Conservation (phyloP, 2,888 invertebrate genomes). For the Ophion ventricosus region DNA sequence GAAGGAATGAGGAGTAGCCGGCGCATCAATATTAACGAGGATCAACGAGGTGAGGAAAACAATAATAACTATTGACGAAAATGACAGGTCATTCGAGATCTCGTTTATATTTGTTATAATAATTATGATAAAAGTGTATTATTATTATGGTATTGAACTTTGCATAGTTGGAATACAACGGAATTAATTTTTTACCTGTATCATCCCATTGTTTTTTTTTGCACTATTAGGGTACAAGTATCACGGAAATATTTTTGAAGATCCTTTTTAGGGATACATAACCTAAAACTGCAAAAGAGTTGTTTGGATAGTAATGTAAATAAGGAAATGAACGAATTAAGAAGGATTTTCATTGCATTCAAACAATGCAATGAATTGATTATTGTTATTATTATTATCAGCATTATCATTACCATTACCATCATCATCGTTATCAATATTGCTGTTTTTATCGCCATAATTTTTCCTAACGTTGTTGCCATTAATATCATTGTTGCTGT, state of each 20-base stretch:
- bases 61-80: conserved; percentile 1
- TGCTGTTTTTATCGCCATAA: not conserved
- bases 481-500: too few species aligned
- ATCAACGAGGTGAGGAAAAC: conserved; percentile 15
- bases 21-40: conserved; percentile 14
- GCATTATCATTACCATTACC: not conserved
- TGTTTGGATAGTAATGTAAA: too few species aligned
- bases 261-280: too few species aligned
- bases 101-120: not conserved
- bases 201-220: too few species aligned
- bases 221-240: too few species aligned
- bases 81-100: conserved; percentile 1
- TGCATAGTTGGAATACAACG: too few species aligned
- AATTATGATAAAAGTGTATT: not conserved
- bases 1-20: conserved; percentile 20
- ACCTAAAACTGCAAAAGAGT: too few species aligned
- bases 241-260: too few species aligned
- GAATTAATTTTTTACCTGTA: too few species aligned
- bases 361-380: too few species aligned
- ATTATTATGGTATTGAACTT: not conserved
- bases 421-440: not conserved
- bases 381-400: not conserved
- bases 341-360: too few species aligned
- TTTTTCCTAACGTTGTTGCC: not conserved
- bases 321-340: too few species aligned